Evolutionary conservation across 2,888 invertebrate genomes (phyloP), one percentile per base, ranked within the genome.

Genomic region (Drosophila histrio): DNA sequence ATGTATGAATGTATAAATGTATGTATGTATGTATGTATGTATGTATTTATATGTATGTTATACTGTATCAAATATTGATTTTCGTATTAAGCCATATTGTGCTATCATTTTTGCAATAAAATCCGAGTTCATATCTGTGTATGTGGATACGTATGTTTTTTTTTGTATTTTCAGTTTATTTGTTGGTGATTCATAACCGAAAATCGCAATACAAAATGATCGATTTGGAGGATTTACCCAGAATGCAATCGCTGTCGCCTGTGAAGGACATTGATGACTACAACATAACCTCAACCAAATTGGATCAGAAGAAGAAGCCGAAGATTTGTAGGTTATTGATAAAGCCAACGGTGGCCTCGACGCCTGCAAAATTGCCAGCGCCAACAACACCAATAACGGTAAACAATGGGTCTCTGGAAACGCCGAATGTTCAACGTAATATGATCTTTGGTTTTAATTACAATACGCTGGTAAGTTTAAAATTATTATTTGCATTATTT

Each of bases 171-270:
- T 17, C 30, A 58, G 59, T 56, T n/a, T 41, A 65, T 13, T 47
- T 71, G 57, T 43, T 47, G 49, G 50, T 73, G 67, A 79, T 22
- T 54, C 65, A 79, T 28, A 41, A 22, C 43, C 13, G 24, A 52
- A 47, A 32, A 50, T 41, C 59, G 17, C 38, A 64, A 44, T 13
- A 19, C 41, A 79, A 83, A 88, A 90, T 91, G 91, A 89, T 89
- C 47, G 77, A 88, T 28, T 58, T 90, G 38, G 90, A 91, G 73
- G 91, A 91, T 80, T 79, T 91, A 54, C 91, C 91, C 2, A 79
- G 90, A 68, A 65, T 91, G 82, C 87, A 91, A 75, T 91, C 91
- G 17, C 72, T 91, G 9, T 91, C 91, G 2, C 91, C 91, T 2
- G 66, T 80, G 4, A 79, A 81, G 49, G 88, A 89, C 13, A 58